Evolutionary conservation across 2,888 invertebrate species (phyloP).

Genomic region (Neoascia interrupta): DNA sequence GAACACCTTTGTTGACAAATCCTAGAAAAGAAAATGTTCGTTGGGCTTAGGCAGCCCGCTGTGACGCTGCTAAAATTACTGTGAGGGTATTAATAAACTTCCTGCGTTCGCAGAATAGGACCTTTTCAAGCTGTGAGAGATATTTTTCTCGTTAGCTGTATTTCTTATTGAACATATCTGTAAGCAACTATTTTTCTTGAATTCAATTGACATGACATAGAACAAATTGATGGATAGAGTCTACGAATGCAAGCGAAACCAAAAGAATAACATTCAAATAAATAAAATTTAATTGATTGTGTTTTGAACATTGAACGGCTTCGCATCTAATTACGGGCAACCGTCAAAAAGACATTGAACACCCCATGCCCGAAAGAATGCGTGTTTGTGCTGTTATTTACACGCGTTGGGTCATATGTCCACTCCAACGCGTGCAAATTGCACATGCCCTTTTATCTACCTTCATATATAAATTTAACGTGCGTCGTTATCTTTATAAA

Average conservation of each 20-base stretch:
- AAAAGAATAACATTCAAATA: conserved; percentile 31
- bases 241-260: conserved; percentile 60
- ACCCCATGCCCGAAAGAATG: too few species aligned
- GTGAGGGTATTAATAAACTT: conserved; percentile 50
- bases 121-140: conserved; percentile 42
- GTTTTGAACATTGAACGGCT: conserved; percentile 52
- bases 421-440: neutral
- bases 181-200: conserved; percentile 34
- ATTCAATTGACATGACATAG: conserved; percentile 52
- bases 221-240: conserved; percentile 19
- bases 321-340: conserved; percentile 57
- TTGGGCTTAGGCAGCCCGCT: conserved; percentile 33
- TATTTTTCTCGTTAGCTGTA: conserved; percentile 21
- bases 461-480: conserved; percentile 7
- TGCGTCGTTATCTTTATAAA: conserved; percentile 29
- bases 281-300: conserved; percentile 26
- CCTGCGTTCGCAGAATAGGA: conserved; percentile 59
- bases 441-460: neutral
- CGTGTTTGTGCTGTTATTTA: too few species aligned
- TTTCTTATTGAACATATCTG: neutral
- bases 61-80: conserved; percentile 31
- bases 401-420: neutral
- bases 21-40: conserved; percentile 37
- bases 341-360: conserved; percentile 24
- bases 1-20: conserved; percentile 43